phyloP scores from a whole-genome alignment of 2,797 vertebrate genomes.

The Knipowitschia caucasica region DNA sequence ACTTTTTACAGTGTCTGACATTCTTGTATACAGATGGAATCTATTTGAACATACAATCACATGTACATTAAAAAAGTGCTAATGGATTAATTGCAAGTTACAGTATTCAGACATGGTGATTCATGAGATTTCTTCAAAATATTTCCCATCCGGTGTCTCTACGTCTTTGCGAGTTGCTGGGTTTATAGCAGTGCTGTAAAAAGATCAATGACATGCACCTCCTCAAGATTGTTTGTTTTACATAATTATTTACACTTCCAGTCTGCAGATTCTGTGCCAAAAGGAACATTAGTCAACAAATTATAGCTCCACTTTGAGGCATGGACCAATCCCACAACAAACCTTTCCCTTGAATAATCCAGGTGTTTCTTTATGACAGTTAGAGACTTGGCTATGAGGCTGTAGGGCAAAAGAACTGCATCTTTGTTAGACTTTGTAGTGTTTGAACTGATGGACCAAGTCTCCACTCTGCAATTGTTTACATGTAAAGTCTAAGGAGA shows the following conservation, averaged over 20 bases:
- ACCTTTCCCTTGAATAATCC: slow-evolving; percentile 73
- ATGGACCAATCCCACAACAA: slow-evolving; percentile 4
- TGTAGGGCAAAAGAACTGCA: slow-evolving; percentile 72
- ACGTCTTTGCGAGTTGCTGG: too few species aligned
- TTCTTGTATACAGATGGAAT: too few species aligned
- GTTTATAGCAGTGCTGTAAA: too few species aligned
- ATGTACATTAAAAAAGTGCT: too few species aligned
- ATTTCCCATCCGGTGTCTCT: too few species aligned
- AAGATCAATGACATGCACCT: not conserved
- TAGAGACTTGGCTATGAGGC: slow-evolving; percentile 66
- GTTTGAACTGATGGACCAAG: not conserved
- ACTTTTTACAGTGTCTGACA: too few species aligned
- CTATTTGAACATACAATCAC: too few species aligned
- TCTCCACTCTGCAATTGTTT: not conserved
- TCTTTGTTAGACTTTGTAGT: slow-evolving; percentile 47
- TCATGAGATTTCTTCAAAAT: too few species aligned
- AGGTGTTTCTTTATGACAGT: slow-evolving; percentile 83
- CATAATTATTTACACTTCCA: not conserved
- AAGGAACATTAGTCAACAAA: slow-evolving; percentile 3
- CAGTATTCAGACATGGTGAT: too few species aligned
- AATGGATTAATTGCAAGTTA: too few species aligned
- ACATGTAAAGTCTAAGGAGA: not conserved
- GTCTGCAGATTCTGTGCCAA: not conserved
- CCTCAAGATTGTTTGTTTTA: not conserved
- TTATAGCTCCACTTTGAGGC: slow-evolving; percentile 4